Evolutionary conservation across 2,888 invertebrate species (phyloP).

Genomic region (Lasius fuliginosus): DNA sequence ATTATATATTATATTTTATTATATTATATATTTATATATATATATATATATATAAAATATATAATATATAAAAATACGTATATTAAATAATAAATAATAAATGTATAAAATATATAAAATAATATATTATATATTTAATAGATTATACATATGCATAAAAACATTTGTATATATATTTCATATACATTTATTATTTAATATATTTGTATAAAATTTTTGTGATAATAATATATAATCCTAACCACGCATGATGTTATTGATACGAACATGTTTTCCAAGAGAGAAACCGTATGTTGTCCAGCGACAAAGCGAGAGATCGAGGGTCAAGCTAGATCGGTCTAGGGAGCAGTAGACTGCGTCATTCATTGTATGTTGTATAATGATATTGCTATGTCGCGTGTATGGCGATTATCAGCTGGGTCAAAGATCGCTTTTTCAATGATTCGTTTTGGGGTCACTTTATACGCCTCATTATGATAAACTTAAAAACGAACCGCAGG

Average conservation of each 20-base stretch:
- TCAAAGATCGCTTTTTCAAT: constrained; percentile 76
- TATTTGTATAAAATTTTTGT: background rate
- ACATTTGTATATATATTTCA: background rate
- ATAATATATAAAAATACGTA: too few species aligned
- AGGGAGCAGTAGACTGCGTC: constrained; percentile 76
- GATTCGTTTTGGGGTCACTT: constrained; percentile 66
- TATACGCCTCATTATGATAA: constrained; percentile 78
- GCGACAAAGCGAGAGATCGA: constrained; percentile 69
- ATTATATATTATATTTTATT: too few species aligned
- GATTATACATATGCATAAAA: background rate
- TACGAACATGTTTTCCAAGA: constrained; percentile 52
- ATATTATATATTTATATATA: too few species aligned
- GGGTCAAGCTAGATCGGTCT: constrained; percentile 77
- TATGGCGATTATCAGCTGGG: constrained; percentile 75
- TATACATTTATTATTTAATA: background rate
- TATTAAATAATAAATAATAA: too few species aligned
- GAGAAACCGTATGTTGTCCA: constrained; percentile 69
- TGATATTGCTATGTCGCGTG: constrained; percentile 78
- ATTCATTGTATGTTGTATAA: constrained; percentile 81
- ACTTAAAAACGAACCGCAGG: constrained; percentile 67
- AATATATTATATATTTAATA: background rate
- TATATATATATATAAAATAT: too few species aligned
- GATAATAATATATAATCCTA: background rate
- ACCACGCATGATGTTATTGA: constrained; percentile 29
- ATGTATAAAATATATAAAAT: too few species aligned